These are phyloP conservation scores for Cyrtonyx montezumae DNA, from an alignment of 2,113 vertebrate genomes.

Conservation along the genomic window DNA sequence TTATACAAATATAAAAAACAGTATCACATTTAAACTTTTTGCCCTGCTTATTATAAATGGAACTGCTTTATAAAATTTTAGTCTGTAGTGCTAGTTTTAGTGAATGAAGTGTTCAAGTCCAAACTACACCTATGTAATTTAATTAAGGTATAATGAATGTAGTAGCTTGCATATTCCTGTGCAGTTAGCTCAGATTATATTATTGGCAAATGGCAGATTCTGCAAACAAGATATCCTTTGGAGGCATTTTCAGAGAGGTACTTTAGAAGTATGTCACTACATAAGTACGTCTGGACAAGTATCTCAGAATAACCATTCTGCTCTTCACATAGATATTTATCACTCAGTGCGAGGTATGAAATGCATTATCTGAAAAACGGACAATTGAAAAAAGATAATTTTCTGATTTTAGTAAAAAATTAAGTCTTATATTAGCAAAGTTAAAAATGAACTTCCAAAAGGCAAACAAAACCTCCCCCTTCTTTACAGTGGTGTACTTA, in stretches of 20 bases:
- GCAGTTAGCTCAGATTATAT: neutral
- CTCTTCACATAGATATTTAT: neutral
- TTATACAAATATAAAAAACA: neutral
- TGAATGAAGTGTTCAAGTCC: neutral
- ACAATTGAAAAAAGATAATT: neutral
- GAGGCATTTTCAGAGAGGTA: neutral
- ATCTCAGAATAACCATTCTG: neutral
- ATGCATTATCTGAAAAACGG: neutral
- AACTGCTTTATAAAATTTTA: neutral
- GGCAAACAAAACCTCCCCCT: neutral
- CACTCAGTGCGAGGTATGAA: neutral
- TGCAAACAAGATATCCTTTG: neutral
- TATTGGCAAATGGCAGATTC: neutral
- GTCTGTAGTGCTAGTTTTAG: neutral
- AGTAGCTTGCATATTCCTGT: neutral
- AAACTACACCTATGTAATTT: neutral
- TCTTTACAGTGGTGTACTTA: slow-evolving; percentile 23
- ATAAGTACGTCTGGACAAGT: neutral
- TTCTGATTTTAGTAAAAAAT: neutral
- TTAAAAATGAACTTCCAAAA: neutral
- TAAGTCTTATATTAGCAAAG: neutral
- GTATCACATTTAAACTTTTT: neutral
- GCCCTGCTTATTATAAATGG: neutral
- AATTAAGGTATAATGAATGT: neutral
- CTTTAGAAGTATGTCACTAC: neutral